Base-by-base conservation (phyloP, 1,140 invertebrate species). In the Paraescarpia echinospica region DNA sequence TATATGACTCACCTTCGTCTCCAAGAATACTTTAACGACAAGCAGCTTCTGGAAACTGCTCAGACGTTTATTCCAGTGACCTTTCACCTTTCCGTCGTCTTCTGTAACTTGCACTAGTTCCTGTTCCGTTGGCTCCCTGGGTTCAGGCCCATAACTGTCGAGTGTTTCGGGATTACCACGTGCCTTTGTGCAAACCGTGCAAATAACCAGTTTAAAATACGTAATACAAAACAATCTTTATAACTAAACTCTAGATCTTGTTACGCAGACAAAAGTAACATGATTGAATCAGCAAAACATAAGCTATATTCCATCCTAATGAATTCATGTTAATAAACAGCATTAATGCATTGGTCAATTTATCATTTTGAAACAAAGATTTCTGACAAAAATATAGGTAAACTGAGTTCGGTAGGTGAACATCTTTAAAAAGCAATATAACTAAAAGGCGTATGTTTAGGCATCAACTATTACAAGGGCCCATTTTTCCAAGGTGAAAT, bases 41-140 rank as follows among this genome's bases (percentile, higher is more conserved):
- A 96, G 94, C 14, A 96, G 94, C 93, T 96, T 96, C 93, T 96
- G 95, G 94, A 96, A 96, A 41, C 93, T 94, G n/a, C 94, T 95
- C 48, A 96, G 94, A 31, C 95, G 91, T 88, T 94, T 94, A 59
- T 96, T 92, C 95, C 95, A 96, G 93, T 96, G 95, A 89, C 95
- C 95, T 92, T 95, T 95, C 14, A 95, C 93, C 14, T 90, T 93
- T 1, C 93, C 94, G 90, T 94, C 94, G 59, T 94, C 93, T 9
- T 93, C 91, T 8, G 93, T 90, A 4, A 91, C 77, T 31, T 94
- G 93, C 33, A 94, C 92, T 12, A 93, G 93, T 77, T 94, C 94
- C 59, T 92, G 92, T n/a, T 88, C 51, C 41, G 93, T 92, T 6
- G 95, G 95, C 89, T 95, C 95, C 5, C 94, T 93, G 0, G 95